phyloP scores from a whole-genome alignment of 2,797 vertebrate species.

The Sebastes nivosus region DNA sequence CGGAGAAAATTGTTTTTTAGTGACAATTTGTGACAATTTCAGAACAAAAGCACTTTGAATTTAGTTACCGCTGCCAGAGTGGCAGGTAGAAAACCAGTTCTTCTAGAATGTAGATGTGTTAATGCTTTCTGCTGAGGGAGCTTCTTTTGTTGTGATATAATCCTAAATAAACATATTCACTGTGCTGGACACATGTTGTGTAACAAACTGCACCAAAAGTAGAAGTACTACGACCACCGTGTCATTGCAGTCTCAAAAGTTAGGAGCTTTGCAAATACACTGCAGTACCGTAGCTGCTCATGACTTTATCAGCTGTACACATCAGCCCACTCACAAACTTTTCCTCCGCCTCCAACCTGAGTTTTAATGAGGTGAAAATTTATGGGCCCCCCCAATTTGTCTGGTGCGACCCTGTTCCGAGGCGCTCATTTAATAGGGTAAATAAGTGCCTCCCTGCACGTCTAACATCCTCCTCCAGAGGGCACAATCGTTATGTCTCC shows the following conservation, averaged over 20 bases:
- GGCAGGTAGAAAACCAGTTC: neutral
- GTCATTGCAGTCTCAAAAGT: neutral
- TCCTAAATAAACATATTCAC: neutral
- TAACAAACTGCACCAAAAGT: neutral
- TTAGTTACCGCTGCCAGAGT: neutral
- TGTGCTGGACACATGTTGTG: neutral
- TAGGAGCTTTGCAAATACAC: neutral
- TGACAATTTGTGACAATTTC: slow-evolving; percentile 9
- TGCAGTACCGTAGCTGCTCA: neutral
- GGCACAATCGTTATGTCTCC: slow-evolving; percentile 80
- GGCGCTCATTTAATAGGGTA: slow-evolving; percentile 85
- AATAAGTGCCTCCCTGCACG: slow-evolving; percentile 82
- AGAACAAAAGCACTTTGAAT: slow-evolving; percentile 2
- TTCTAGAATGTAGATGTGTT: neutral
- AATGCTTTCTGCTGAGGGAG: neutral
- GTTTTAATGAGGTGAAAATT: slow-evolving; percentile 85
- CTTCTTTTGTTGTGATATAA: neutral
- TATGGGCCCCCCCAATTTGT: slow-evolving; percentile 75
- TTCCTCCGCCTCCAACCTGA: slow-evolving; percentile 34
- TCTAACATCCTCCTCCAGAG: slow-evolving; percentile 80
- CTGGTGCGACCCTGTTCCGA: slow-evolving; percentile 75
- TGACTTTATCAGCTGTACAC: slow-evolving; percentile 13
- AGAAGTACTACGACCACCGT: neutral
- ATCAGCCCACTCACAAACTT: slow-evolving; percentile 34
- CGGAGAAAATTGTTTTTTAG: neutral